phyloP scores from a whole-genome alignment of 2,113 vertebrate genomes.

The Saccopteryx leptura region DNA sequence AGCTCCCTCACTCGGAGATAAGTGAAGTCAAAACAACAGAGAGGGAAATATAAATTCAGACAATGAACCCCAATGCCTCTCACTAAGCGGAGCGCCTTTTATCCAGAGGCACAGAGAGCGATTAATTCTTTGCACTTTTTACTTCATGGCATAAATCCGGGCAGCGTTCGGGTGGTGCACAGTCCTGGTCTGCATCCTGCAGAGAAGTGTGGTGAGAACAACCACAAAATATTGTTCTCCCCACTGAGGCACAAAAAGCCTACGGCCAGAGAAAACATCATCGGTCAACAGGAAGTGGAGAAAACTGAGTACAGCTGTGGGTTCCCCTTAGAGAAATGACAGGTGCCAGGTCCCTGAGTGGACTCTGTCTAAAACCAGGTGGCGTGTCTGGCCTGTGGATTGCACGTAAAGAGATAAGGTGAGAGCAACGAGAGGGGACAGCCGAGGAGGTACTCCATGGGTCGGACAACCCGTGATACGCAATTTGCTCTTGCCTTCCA shows the following conservation, averaged over 20 bases:
- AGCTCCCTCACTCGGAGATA: not conserved
- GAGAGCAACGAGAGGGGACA: not conserved
- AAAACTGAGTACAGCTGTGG: not conserved
- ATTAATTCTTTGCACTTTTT: not conserved
- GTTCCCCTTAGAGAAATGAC: not conserved
- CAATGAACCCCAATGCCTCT: not conserved
- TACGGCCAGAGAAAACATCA: not conserved
- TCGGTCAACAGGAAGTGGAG: not conserved
- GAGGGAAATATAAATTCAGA: slow-evolving; percentile 3
- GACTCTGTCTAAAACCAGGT: not conserved
- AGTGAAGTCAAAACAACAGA: not conserved
- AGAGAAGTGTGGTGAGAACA: not conserved
- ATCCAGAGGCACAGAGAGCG: not conserved
- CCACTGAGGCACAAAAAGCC: not conserved
- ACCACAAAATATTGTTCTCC: not conserved
- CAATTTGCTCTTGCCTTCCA: not conserved
- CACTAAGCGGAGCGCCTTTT: not conserved
- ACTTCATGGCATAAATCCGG: not conserved
- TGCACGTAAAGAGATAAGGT: not conserved
- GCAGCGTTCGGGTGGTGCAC: not conserved
- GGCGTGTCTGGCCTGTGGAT: not conserved
- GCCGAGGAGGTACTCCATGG: not conserved
- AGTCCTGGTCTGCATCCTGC: not conserved
- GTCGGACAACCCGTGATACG: not conserved
- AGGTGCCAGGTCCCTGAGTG: not conserved